These are phyloP conservation scores for Pseudochaenichthys georgianus DNA, from an alignment of 2,797 vertebrate genomes.

Conservation along the genomic window DNA sequence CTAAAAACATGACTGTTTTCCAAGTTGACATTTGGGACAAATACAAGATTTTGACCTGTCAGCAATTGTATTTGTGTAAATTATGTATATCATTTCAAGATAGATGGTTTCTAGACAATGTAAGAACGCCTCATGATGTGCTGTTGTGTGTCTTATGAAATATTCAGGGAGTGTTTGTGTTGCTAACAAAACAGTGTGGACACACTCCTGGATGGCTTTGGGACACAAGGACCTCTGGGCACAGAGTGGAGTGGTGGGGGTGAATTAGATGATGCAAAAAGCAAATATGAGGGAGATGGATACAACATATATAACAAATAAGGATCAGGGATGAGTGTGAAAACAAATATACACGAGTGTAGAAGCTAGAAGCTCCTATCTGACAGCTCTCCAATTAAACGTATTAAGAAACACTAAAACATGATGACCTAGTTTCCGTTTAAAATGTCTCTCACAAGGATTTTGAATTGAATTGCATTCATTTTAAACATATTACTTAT, in stretches of 20 bases:
- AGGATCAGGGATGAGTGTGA: background rate
- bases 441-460: background rate
- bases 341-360: background rate
- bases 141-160: conserved; percentile 70
- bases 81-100: conserved; percentile 45
- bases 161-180: conserved; percentile 72
- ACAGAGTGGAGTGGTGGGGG: background rate
- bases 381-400: background rate
- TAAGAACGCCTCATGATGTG: conserved; percentile 42
- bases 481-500: too few species aligned
- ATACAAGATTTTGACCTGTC: conserved; percentile 5
- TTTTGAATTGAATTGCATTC: background rate
- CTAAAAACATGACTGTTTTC: background rate
- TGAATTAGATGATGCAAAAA: conserved; percentile 19
- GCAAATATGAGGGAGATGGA: conserved; percentile 12
- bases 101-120: background rate
- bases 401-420: background rate
- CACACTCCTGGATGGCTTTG: conserved; percentile 42
- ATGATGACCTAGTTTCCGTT: background rate
- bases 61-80: conserved; percentile 35
- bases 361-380: background rate
- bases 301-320: background rate
- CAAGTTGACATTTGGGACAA: conserved; percentile 30
- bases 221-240: conserved; percentile 56
- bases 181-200: conserved; percentile 67